phyloP scores from a whole-genome alignment of 2,797 vertebrate species.

The Prunella strophiata region DNA sequence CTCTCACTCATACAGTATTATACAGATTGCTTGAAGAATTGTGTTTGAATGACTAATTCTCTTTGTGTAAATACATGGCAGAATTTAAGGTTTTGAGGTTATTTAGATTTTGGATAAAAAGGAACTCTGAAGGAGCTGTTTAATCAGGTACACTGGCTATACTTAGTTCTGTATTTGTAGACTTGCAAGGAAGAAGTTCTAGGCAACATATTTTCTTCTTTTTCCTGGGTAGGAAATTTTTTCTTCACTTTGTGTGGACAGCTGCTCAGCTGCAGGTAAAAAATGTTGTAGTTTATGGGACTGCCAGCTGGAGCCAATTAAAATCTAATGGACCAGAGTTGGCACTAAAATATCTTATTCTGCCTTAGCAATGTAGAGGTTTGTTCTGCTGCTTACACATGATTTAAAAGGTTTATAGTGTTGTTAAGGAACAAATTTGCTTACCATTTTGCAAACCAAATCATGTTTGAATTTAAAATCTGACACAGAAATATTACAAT shows the following conservation, averaged over 20 bases:
- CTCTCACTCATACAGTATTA: background rate
- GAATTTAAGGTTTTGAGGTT: background rate
- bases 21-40: background rate
- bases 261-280: slow-evolving; percentile 61
- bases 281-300: slow-evolving; percentile 20
- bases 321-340: slow-evolving; percentile 48
- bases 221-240: background rate
- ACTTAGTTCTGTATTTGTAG: background rate
- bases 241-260: slow-evolving; percentile 48
- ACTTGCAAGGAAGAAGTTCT: background rate
- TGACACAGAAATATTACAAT: background rate
- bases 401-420: background rate
- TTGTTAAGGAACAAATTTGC: slow-evolving; percentile 6
- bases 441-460: background rate
- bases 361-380: background rate
- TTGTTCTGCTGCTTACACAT: slow-evolving; percentile 1
- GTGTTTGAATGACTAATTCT: background rate
- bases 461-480: background rate
- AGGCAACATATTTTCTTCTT: background rate
- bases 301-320: slow-evolving; percentile 63
- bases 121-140: background rate
- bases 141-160: background rate
- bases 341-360: slow-evolving; percentile 27
- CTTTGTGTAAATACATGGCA: background rate
- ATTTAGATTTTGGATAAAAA: background rate